These are phyloP conservation scores for Balaeniceps rex DNA, from an alignment of 2,113 vertebrate species.

Conservation along the genomic window DNA sequence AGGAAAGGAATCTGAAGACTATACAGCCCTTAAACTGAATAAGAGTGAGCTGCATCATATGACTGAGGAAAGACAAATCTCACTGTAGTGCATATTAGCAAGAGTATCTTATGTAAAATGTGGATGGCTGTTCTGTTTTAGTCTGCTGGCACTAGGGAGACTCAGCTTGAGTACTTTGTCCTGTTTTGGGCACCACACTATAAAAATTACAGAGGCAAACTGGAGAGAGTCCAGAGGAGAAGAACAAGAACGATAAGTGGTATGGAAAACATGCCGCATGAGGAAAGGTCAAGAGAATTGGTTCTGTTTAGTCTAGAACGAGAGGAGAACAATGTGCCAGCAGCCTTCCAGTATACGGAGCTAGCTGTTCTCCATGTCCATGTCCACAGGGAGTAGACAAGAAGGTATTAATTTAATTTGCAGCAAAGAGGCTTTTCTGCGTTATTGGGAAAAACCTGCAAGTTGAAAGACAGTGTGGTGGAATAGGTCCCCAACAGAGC, in stretches of 20 bases:
- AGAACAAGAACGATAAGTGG: neutral
- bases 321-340: neutral
- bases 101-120: neutral
- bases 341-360: neutral
- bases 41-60: neutral
- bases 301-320: constrained; percentile 12
- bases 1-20: neutral
- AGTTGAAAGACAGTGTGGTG: neutral
- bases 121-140: neutral
- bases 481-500: neutral
- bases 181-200: neutral
- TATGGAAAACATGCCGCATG: neutral
- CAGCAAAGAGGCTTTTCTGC: neutral
- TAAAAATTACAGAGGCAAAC: neutral
- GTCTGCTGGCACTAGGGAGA: neutral
- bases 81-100: neutral
- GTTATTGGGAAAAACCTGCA: neutral
- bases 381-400: neutral
- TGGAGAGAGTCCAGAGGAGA: neutral
- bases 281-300: neutral
- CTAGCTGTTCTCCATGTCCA: neutral
- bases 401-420: neutral
- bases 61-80: neutral
- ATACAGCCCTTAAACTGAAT: neutral
- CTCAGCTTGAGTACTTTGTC: neutral